These are phyloP conservation scores for Operophtera brumata DNA, from an alignment of 2,888 invertebrate genomes.

Conservation along the genomic window DNA sequence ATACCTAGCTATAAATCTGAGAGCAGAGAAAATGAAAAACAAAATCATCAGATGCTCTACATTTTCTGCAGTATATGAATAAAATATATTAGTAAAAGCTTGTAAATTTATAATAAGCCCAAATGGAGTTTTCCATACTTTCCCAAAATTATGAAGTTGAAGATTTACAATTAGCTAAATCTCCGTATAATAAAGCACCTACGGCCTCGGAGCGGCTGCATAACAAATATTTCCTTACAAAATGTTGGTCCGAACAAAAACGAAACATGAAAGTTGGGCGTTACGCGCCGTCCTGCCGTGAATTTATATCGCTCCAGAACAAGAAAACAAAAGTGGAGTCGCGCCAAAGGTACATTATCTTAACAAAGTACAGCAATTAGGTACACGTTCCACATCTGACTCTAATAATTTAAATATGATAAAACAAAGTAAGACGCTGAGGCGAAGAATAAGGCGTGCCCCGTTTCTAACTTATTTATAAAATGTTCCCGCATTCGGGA, in stretches of 20 bases:
- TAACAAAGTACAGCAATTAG: slow-evolving; percentile 81
- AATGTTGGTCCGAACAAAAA: slow-evolving; percentile 74
- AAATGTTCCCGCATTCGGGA: slow-evolving; percentile 65
- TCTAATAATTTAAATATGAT: slow-evolving; percentile 81
- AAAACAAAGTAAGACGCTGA: slow-evolving; percentile 76
- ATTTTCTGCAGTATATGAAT: slow-evolving; percentile 1
- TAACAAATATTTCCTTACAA: slow-evolving; percentile 64
- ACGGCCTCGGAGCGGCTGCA: slow-evolving; percentile 60
- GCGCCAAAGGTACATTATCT: slow-evolving; percentile 81
- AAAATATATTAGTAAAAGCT: slow-evolving; percentile 12
- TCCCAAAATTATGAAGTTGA: slow-evolving; percentile 26
- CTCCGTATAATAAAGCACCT: slow-evolving; percentile 53
- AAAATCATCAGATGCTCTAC: background rate
- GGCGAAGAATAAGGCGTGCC: slow-evolving; percentile 72
- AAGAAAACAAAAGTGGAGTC: slow-evolving; percentile 80
- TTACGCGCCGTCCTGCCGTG: slow-evolving; percentile 62
- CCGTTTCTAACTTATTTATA: slow-evolving; percentile 76
- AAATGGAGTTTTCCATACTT: slow-evolving; percentile 16
- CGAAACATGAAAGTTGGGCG: slow-evolving; percentile 74
- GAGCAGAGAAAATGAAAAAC: background rate
- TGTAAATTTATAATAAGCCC: slow-evolving; percentile 20
- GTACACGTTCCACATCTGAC: slow-evolving; percentile 81
- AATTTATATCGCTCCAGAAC: slow-evolving; percentile 77
- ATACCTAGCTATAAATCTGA: background rate
- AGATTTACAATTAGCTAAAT: slow-evolving; percentile 33